These are phyloP conservation scores for Agrypnus murinus DNA, from an alignment of 2,888 invertebrate species.

Conservation along the genomic window DNA sequence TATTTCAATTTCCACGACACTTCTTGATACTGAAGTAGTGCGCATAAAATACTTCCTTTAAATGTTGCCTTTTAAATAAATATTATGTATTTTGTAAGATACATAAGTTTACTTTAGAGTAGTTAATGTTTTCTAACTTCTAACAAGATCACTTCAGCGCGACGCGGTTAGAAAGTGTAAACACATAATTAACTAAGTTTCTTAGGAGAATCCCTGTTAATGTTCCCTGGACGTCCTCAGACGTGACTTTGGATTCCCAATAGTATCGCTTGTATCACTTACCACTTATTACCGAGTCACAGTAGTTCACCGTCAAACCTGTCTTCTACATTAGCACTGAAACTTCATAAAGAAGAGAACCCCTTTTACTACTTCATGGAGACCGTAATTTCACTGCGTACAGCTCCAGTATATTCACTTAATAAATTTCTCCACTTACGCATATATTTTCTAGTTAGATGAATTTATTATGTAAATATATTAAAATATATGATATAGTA, in stretches of 20 bases:
- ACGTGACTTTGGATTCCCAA: constrained; percentile 67
- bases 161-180: constrained; percentile 63
- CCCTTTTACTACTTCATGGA: constrained; percentile 11
- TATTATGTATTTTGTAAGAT: neutral
- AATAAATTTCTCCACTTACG: constrained; percentile 5
- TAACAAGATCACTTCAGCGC: constrained; percentile 25
- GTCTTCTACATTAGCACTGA: constrained; percentile 42
- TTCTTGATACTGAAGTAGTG: too few species aligned
- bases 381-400: constrained; percentile 26
- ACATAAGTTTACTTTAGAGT: neutral
- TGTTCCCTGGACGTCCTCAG: constrained; percentile 64
- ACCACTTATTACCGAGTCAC: constrained; percentile 60
- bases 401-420: constrained; percentile 4
- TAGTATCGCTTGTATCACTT: constrained; percentile 70
- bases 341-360: constrained; percentile 32
- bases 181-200: constrained; percentile 68
- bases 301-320: constrained; percentile 43
- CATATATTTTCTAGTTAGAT: constrained; percentile 2
- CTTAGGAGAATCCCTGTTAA: constrained; percentile 62
- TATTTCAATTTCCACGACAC: too few species aligned
- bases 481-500: too few species aligned
- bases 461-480: neutral
- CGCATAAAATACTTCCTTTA: too few species aligned
- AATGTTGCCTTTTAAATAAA: too few species aligned
- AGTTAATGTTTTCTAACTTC: constrained; percentile 2